Percentiles rank a stretch among this genome's conserved stretches.
Conservation (phyloP, 1,140 invertebrate genomes). For the Cydia pomonella region DNA sequence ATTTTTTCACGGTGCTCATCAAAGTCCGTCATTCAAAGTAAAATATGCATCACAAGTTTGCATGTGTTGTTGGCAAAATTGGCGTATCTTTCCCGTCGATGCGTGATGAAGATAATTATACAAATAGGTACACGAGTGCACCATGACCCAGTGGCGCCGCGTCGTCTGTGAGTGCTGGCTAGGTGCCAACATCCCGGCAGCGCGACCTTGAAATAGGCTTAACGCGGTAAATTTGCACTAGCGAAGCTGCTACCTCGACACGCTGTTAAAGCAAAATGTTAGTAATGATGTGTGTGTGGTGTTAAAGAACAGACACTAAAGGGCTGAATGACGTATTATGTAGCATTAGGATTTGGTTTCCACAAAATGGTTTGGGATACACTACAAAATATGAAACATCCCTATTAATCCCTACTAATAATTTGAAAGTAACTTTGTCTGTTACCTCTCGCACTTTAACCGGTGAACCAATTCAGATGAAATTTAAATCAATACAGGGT, state of each 20-base stretch:
- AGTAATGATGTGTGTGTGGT: too few relatives aligned
- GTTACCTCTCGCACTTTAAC: too few relatives aligned
- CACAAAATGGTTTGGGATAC: too few relatives aligned
- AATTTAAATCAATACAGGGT: too few relatives aligned
- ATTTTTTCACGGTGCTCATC: too few relatives aligned
- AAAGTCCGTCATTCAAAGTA: not conserved
- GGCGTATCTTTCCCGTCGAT: not conserved
- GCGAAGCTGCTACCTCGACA: not conserved
- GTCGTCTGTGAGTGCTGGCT: constrained; percentile 59
- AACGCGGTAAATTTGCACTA: constrained; percentile 29
- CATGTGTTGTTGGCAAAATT: not conserved
- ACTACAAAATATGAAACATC: too few relatives aligned
- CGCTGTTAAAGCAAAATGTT: not conserved
- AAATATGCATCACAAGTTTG: not conserved
- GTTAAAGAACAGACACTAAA: too few relatives aligned
- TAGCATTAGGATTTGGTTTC: too few relatives aligned
- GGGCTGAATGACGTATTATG: too few relatives aligned
- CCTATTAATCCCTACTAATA: too few relatives aligned
- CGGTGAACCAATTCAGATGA: too few relatives aligned
- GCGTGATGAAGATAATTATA: constrained; percentile 37
- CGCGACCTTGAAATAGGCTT: constrained; percentile 42
- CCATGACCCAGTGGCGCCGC: constrained; percentile 52
- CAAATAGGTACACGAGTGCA: constrained; percentile 35
- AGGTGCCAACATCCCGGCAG: constrained; percentile 45
- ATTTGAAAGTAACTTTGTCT: too few relatives aligned